Percentiles rank a stretch among this genome's conserved stretches.
These are phyloP conservation scores for Fopius arisanus DNA, from an alignment of 1,140 invertebrate species.

Conservation along the genomic window DNA sequence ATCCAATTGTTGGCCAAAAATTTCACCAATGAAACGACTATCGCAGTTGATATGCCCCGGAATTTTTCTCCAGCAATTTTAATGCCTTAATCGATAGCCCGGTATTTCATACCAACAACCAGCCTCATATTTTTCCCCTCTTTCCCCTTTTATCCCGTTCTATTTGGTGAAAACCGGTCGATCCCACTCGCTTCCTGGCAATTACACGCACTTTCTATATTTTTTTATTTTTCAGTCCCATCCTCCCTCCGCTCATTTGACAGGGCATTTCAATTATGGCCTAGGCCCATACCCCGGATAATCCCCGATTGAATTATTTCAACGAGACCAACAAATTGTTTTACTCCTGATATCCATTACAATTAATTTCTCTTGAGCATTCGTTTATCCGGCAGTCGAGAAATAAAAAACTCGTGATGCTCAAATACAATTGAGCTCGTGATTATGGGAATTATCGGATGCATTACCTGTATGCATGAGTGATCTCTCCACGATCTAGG, in stretches of 20 bases:
- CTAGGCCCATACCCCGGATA: background rate
- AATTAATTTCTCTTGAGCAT: background rate
- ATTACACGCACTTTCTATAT: conserved; percentile 8
- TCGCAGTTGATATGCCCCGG: background rate
- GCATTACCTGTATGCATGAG: conserved; percentile 78
- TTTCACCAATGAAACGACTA: no score
- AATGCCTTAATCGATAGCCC: background rate
- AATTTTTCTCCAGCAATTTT: background rate
- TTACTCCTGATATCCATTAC: background rate
- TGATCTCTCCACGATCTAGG: conserved; percentile 68
- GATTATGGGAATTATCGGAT: conserved; percentile 30
- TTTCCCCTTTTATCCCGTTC: background rate
- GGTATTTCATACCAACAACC: conserved; percentile 25
- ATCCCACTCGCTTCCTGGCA: conserved; percentile 22
- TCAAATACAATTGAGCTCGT: background rate
- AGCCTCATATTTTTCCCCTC: conserved; percentile 26
- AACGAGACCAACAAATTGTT: background rate
- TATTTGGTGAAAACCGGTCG: conserved; percentile 22
- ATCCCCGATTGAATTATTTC: background rate
- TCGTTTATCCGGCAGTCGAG: no score
- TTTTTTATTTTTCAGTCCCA: background rate
- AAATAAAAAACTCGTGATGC: background rate
- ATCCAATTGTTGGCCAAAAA: no score
- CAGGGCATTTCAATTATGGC: conserved; percentile 21
- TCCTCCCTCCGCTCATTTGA: background rate